These are phyloP conservation scores for Phocoena phocoena DNA, from an alignment of 2,113 vertebrate species.

Conservation along the genomic window DNA sequence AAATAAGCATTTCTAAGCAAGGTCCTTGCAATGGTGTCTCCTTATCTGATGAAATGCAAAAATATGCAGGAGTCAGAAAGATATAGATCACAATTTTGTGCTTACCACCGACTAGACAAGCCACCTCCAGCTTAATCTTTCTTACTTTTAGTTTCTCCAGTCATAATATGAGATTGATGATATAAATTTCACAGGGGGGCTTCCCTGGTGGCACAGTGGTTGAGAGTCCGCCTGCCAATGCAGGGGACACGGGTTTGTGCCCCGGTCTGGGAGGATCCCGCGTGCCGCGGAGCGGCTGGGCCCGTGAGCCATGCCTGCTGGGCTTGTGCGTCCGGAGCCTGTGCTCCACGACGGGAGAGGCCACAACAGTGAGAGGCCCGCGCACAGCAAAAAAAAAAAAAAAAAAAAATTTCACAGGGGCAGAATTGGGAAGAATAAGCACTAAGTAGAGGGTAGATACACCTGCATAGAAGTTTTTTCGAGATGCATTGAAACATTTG, in stretches of 20 bases:
- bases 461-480: not conserved
- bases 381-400: too few relatives aligned
- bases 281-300: too few relatives aligned
- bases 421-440: not conserved
- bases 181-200: not conserved
- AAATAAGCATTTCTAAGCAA: not conserved
- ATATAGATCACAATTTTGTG: not conserved
- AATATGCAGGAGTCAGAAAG: not conserved
- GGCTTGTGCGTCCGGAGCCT: too few relatives aligned
- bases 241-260: too few relatives aligned
- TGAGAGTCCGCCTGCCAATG: too few relatives aligned
- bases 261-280: too few relatives aligned
- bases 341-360: too few relatives aligned
- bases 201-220: too few relatives aligned
- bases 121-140: not conserved
- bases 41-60: not conserved
- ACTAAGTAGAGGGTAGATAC: not conserved
- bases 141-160: not conserved
- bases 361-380: too few relatives aligned
- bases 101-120: not conserved
- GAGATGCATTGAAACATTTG: not conserved
- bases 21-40: not conserved
- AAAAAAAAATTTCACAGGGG: not conserved
- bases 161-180: not conserved
- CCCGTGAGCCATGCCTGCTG: too few relatives aligned